These are phyloP conservation scores for Pelmatolapia mariae DNA, from an alignment of 2,113 vertebrate species.

Conservation along the genomic window DNA sequence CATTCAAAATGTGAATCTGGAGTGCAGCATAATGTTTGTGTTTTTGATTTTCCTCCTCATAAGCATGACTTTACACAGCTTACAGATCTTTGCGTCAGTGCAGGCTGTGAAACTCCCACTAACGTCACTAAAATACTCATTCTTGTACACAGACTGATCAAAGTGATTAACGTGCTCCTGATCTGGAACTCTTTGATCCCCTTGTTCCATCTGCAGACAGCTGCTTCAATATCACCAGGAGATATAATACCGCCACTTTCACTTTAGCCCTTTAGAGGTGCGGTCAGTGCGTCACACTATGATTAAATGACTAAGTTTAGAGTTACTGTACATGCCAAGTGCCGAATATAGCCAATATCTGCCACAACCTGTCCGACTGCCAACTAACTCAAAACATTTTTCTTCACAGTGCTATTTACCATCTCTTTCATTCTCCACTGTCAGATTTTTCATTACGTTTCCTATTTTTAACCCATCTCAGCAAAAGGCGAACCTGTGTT, in stretches of 20 bases:
- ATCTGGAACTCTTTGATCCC: neutral
- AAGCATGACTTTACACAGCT: neutral
- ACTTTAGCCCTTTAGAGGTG: neutral
- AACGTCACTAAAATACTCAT: slow-evolving; percentile 10
- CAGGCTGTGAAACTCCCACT: neutral
- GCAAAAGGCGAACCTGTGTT: neutral
- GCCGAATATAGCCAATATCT: neutral
- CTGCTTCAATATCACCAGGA: neutral
- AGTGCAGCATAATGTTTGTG: neutral
- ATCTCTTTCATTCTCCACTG: neutral
- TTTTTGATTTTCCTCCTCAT: neutral
- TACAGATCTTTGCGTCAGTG: neutral
- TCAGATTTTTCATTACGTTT: neutral
- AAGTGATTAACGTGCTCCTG: neutral
- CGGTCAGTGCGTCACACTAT: slow-evolving; percentile 12
- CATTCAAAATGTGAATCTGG: neutral
- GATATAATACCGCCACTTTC: neutral
- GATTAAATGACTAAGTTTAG: neutral
- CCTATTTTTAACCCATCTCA: neutral
- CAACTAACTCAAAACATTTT: neutral
- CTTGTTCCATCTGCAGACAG: neutral
- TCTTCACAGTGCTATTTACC: neutral
- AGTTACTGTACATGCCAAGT: neutral
- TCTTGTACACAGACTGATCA: neutral
- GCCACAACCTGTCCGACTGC: neutral